Percentiles rank a stretch among this genome's conserved stretches.
phyloP scores from a whole-genome alignment of 2,797 vertebrate species.

The Enteromius argenteus region DNA sequence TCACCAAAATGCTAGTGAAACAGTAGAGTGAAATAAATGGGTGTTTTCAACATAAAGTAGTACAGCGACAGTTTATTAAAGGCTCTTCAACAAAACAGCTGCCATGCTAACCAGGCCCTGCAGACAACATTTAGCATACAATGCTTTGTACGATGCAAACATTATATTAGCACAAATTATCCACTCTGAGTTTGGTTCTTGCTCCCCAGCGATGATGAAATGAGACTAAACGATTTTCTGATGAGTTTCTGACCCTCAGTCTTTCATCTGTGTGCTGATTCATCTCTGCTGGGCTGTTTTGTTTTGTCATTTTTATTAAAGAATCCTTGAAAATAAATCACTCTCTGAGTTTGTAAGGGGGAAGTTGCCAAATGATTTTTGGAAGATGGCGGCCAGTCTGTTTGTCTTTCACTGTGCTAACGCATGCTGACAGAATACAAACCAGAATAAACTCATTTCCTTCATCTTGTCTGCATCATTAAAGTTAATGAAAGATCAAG shows the following conservation, averaged over 20 bases:
- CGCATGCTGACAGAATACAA: conserved; percentile 19
- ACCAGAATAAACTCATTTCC: conserved; percentile 34
- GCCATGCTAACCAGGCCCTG: conserved; percentile 1
- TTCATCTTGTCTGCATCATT: conserved; percentile 37
- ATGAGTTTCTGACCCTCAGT: conserved; percentile 42
- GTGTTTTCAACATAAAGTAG: neutral
- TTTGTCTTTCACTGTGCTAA: conserved; percentile 38
- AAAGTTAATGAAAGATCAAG: conserved; percentile 46
- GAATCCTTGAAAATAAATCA: conserved; percentile 51
- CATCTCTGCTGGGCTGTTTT: conserved; percentile 36
- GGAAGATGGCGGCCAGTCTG: conserved; percentile 31
- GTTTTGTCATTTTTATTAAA: conserved; percentile 57
- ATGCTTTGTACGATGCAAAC: conserved; percentile 12
- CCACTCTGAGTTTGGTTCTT: conserved; percentile 24
- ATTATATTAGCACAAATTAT: conserved; percentile 45
- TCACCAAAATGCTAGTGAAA: neutral
- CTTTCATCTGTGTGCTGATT: conserved; percentile 26
- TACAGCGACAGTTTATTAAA: conserved; percentile 24
- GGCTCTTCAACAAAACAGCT: conserved; percentile 24
- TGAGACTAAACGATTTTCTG: conserved; percentile 49
- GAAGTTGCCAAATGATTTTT: conserved; percentile 19
- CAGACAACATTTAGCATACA: conserved; percentile 31
- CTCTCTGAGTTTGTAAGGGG: neutral
- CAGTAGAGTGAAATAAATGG: neutral
- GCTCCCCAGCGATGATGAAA: conserved; percentile 37